Evolutionary conservation across 2,888 invertebrate species (phyloP).

Genomic region (Apomyelois bistriatella): DNA sequence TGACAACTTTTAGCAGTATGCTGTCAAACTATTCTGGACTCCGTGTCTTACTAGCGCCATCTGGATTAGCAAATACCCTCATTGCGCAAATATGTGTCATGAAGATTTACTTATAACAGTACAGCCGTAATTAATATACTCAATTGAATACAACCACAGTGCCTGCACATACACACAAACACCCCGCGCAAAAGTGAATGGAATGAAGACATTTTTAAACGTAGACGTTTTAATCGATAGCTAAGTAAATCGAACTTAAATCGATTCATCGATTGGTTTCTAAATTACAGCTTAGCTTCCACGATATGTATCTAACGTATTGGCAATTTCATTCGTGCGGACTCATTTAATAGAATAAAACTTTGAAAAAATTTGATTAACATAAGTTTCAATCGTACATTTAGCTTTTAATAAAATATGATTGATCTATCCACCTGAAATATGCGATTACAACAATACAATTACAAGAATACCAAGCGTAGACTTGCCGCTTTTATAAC

Average conservation of each 20-base stretch:
- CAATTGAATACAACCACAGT: no score
- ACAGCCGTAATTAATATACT: no score
- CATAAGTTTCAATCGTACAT: no score
- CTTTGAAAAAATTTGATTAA: no score
- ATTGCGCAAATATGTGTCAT: no score
- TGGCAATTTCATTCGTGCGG: constrained; percentile 35
- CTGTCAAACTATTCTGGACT: no score
- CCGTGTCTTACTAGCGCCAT: no score
- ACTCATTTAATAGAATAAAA: constrained; percentile 19
- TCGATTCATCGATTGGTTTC: constrained; percentile 4
- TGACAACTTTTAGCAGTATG: no score
- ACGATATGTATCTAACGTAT: constrained; percentile 56
- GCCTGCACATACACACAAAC: no score
- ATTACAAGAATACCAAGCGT: constrained; percentile 8
- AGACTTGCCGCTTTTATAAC: constrained; percentile 37
- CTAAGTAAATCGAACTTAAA: constrained; percentile 2
- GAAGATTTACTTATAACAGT: no score
- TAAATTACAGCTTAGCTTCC: constrained; percentile 33
- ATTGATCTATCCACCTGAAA: background rate
- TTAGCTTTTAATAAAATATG: background rate
- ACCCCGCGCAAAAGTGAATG: no score
- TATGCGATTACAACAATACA: background rate
- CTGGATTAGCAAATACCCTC: no score
- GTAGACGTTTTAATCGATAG: constrained; percentile 5
- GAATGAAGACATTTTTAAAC: background rate